Percentiles rank a stretch among this genome's conserved stretches.
Conservation (phyloP, 2,797 vertebrate genomes). For the Picus viridis region DNA sequence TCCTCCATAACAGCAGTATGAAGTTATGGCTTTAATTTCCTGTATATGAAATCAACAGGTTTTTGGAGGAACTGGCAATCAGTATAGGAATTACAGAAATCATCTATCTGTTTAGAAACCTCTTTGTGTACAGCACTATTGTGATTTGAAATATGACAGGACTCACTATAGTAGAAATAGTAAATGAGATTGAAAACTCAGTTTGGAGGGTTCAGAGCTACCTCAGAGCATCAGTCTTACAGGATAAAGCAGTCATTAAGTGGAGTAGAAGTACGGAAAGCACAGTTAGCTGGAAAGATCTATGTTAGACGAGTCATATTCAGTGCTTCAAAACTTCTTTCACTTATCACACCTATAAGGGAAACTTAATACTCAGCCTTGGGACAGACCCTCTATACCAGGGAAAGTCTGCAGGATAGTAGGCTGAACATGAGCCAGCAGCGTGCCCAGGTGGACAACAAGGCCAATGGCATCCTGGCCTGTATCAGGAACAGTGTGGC, state of each 20-base stretch:
- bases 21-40: neutral
- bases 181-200: neutral
- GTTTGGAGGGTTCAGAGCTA: neutral
- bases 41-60: neutral
- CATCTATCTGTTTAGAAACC: neutral
- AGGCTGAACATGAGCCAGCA: no score
- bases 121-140: neutral
- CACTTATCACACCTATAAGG: neutral
- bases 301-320: neutral
- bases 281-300: neutral
- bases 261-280: neutral
- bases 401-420: neutral
- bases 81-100: neutral
- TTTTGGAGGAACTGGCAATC: neutral
- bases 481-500: no score
- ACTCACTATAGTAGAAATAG: neutral
- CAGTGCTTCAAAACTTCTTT: neutral
- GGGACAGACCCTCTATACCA: neutral
- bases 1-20: neutral
- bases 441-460: no score
- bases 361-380: neutral
- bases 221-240: neutral
- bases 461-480: no score
- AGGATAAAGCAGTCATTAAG: neutral
- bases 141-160: neutral